These are phyloP conservation scores for Chironomus tepperi DNA, from an alignment of 1,140 invertebrate genomes.

Conservation along the genomic window DNA sequence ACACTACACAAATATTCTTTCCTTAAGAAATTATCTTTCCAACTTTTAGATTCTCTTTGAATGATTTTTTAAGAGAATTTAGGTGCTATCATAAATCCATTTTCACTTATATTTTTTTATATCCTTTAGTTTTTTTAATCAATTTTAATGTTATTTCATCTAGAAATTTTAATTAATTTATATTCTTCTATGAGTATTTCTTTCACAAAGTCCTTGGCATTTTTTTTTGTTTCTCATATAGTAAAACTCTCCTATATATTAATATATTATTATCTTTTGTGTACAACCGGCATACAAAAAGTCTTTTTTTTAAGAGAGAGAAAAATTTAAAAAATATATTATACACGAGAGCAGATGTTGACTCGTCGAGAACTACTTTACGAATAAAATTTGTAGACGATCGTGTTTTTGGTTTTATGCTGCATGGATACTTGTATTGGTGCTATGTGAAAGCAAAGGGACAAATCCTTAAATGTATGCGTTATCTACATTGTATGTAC, in stretches of 20 bases:
- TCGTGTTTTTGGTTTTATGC: conserved; percentile 22
- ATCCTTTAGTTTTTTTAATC: too few species aligned
- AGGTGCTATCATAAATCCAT: neutral
- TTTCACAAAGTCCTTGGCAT: conserved; percentile 12
- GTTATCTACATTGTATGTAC: conserved; percentile 14
- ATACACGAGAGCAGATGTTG: conserved; percentile 10
- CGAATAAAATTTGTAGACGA: conserved; percentile 3
- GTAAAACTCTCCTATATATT: neutral
- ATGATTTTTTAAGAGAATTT: neutral
- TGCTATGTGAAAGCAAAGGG: neutral
- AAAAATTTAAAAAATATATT: neutral
- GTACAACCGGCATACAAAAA: conserved; percentile 19
- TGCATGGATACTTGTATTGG: neutral
- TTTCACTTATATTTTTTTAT: neutral
- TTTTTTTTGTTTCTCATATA: neutral
- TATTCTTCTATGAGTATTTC: neutral
- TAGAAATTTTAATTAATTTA: neutral
- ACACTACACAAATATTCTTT: neutral
- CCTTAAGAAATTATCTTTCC: neutral
- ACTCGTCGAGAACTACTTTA: conserved; percentile 17
- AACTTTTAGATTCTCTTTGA: neutral
- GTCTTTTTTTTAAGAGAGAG: neutral
- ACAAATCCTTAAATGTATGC: neutral
- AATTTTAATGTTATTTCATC: neutral
- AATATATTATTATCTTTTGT: conserved; percentile 7